A percentile compares a stretch with the other conserved stretches of the same genome.
Evolutionary conservation across 2,888 invertebrate species (phyloP).

Genomic region (Biston stratarius): DNA sequence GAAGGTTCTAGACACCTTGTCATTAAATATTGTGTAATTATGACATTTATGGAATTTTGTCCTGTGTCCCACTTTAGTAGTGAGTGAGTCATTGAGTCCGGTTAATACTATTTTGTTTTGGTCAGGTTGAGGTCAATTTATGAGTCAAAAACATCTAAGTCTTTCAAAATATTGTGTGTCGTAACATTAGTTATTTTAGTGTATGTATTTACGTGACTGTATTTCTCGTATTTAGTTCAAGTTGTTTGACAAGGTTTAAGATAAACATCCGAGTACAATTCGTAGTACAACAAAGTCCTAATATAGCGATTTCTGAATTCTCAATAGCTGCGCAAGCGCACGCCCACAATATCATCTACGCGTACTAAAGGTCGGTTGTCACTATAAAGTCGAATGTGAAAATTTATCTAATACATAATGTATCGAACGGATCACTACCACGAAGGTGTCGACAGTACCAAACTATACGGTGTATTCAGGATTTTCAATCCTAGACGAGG

Average conservation of each 20-base stretch:
- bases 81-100: constrained; percentile 12
- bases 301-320: constrained; percentile 29
- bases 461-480: too few species aligned
- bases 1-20: constrained; percentile 48
- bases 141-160: background rate
- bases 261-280: constrained; percentile 27
- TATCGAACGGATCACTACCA: too few species aligned
- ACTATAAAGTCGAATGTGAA: background rate
- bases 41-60: background rate
- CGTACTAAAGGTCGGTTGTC: background rate
- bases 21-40: constrained; percentile 31
- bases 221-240: background rate
- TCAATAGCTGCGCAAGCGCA: constrained; percentile 52
- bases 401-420: background rate
- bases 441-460: too few species aligned
- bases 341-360: constrained; percentile 26
- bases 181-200: constrained; percentile 1
- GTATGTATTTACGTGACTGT: constrained; percentile 3
- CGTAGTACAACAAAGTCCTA: constrained; percentile 31
- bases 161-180: background rate
- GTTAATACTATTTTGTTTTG: constrained; percentile 4
- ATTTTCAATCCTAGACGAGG: too few species aligned
- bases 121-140: background rate
- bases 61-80: constrained; percentile 1
- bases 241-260: constrained; percentile 19